phyloP scores from a whole-genome alignment of 2,797 vertebrate species.

The Sebastiscus tertius region DNA sequence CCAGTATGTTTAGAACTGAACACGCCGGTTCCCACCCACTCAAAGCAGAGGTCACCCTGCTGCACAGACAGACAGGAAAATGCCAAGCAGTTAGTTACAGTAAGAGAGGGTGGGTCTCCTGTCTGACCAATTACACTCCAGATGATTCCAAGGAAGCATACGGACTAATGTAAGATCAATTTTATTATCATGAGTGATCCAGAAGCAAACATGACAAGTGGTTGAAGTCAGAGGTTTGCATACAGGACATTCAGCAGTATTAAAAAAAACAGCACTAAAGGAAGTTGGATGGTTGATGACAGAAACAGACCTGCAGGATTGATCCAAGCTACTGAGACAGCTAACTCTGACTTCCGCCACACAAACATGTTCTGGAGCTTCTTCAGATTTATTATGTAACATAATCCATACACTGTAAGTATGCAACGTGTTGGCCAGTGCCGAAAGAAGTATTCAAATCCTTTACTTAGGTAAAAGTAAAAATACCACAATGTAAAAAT shows the following conservation, averaged over 20 bases:
- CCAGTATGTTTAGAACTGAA: constrained; percentile 67
- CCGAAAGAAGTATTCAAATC: background rate
- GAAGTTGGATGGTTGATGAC: constrained; percentile 44
- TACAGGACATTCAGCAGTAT: constrained; percentile 5
- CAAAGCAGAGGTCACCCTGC: constrained; percentile 70
- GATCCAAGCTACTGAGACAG: constrained; percentile 11
- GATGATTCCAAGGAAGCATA: background rate
- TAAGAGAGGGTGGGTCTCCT: background rate
- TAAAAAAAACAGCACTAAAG: constrained; percentile 9
- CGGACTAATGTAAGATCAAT: background rate
- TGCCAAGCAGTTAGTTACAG: constrained; percentile 31
- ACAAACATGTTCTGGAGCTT: constrained; percentile 25
- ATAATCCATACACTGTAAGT: background rate
- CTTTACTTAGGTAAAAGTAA: background rate
- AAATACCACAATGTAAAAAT: background rate
- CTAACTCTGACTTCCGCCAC: background rate
- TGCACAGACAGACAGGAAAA: constrained; percentile 44
- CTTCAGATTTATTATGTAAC: constrained; percentile 7
- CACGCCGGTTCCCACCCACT: constrained; percentile 55
- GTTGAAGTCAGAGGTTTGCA: constrained; percentile 21
- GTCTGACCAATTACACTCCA: constrained; percentile 5
- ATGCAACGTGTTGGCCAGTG: background rate
- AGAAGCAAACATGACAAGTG: constrained; percentile 18
- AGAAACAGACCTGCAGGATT: constrained; percentile 51
- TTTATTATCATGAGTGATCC: background rate